Conservation (phyloP, 2,797 vertebrate genomes). For the Balearica regulorum region DNA sequence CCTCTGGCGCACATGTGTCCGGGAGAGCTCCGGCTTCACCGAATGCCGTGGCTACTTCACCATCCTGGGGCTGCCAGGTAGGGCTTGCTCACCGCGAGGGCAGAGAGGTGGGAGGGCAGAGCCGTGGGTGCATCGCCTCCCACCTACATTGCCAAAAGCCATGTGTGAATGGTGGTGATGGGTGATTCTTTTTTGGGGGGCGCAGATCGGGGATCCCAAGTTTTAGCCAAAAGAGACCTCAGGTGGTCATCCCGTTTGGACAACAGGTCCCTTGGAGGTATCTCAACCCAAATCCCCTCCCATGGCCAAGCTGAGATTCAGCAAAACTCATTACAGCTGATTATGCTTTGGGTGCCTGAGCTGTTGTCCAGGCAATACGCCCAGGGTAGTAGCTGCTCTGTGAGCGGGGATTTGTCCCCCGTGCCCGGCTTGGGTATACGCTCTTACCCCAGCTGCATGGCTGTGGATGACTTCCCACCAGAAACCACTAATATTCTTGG, state of each 20-base stretch:
- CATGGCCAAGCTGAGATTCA: neutral
- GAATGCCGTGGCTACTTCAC: constrained; percentile 90
- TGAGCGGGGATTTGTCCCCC: accelerated
- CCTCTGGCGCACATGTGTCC: constrained; percentile 86
- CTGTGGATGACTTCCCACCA: neutral
- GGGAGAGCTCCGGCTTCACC: constrained; percentile 86
- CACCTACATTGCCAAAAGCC: accelerated
- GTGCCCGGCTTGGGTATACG: accelerated
- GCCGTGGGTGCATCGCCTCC: accelerated
- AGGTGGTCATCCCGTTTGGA: neutral
- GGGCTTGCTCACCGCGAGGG: accelerated
- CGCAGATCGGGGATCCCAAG: accelerated
- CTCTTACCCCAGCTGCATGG: neutral
- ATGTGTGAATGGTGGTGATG: accelerated
- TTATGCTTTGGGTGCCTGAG: neutral
- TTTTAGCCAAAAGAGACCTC: neutral
- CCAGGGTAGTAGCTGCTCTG: accelerated
- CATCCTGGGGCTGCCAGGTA: constrained; percentile 90
- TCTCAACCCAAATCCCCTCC: neutral
- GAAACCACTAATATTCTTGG: neutral
- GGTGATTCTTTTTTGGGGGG: neutral
- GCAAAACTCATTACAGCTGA: neutral
- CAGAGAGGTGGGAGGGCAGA: neutral
- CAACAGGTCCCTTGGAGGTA: neutral
- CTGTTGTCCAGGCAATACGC: neutral